These are phyloP conservation scores for Labeo catla DNA, from an alignment of 2,113 vertebrate species.

Conservation along the genomic window DNA sequence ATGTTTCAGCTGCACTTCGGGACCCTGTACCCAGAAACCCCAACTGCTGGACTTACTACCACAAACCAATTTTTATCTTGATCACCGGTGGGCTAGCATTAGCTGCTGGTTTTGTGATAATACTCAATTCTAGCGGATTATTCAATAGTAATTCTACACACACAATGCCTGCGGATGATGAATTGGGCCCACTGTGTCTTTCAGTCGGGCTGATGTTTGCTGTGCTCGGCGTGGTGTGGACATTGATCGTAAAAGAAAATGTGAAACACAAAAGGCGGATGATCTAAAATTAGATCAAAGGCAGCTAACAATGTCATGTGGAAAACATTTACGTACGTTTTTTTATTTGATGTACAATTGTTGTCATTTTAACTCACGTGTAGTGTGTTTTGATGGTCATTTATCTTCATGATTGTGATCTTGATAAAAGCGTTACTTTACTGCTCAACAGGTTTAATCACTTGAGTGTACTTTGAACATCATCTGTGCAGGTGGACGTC, in stretches of 20 bases:
- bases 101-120: slow-evolving; percentile 50
- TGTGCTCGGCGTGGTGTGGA: slow-evolving; percentile 68
- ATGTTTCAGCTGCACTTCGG: slow-evolving; percentile 40
- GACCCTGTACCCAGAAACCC: background rate
- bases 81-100: slow-evolving; percentile 65
- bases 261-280: slow-evolving; percentile 46
- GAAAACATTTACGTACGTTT: background rate
- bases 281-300: background rate
- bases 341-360: too few species aligned
- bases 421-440: slow-evolving; percentile 44
- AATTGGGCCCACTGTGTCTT: slow-evolving; percentile 65
- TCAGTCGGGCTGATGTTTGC: slow-evolving; percentile 69
- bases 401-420: slow-evolving; percentile 3
- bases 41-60: slow-evolving; percentile 63
- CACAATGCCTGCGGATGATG: background rate
- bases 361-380: background rate
- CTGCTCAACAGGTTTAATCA: slow-evolving; percentile 38
- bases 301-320: background rate
- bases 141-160: background rate
- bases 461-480: slow-evolving; percentile 51
- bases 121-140: slow-evolving; percentile 55
- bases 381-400: background rate
- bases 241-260: slow-evolving; percentile 70
- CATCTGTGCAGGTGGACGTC: slow-evolving; percentile 25
- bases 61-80: slow-evolving; percentile 68